These are phyloP conservation scores for Polylopha cassiicola DNA, from an alignment of 2,888 invertebrate species.

Conservation along the genomic window DNA sequence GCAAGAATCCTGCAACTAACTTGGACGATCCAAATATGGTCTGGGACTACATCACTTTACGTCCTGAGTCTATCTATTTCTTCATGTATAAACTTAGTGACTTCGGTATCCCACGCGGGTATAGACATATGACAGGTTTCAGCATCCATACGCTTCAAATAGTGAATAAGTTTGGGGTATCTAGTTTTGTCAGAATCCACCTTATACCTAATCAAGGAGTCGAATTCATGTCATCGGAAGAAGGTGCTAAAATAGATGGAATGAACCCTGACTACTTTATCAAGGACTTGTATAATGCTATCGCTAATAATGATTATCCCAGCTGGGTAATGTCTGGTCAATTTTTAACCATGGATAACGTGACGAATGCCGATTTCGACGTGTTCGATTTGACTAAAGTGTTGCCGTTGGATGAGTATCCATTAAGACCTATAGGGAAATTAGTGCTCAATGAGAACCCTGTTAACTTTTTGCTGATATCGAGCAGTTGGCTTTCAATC, in stretches of 20 bases:
- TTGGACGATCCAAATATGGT: slow-evolving; percentile 91
- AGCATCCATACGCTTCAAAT: slow-evolving; percentile 93
- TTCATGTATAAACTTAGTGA: slow-evolving; percentile 88
- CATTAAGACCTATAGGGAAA: slow-evolving; percentile 88
- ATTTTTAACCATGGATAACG: slow-evolving; percentile 88
- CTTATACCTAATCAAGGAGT: slow-evolving; percentile 92
- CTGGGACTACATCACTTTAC: slow-evolving; percentile 92
- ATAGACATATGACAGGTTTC: slow-evolving; percentile 93
- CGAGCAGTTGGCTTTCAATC: slow-evolving; percentile 92
- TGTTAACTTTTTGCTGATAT: slow-evolving; percentile 93
- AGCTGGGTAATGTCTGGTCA: slow-evolving; percentile 88
- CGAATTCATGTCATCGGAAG: slow-evolving; percentile 81
- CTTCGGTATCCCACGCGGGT: slow-evolving; percentile 92
- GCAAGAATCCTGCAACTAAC: slow-evolving; percentile 91
- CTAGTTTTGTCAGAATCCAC: slow-evolving; percentile 91
- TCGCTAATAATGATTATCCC: slow-evolving; percentile 82
- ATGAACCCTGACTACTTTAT: slow-evolving; percentile 92
- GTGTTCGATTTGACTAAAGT: slow-evolving; percentile 94
- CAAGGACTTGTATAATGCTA: slow-evolving; percentile 90
- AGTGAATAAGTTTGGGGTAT: slow-evolving; percentile 82
- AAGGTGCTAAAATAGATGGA: slow-evolving; percentile 80
- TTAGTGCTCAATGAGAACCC: slow-evolving; percentile 91
- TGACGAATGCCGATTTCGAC: slow-evolving; percentile 85
- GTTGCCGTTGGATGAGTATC: slow-evolving; percentile 86
- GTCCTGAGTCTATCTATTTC: slow-evolving; percentile 91